These are phyloP conservation scores for Plecotus auritus DNA, from an alignment of 2,113 vertebrate genomes.

Conservation along the genomic window DNA sequence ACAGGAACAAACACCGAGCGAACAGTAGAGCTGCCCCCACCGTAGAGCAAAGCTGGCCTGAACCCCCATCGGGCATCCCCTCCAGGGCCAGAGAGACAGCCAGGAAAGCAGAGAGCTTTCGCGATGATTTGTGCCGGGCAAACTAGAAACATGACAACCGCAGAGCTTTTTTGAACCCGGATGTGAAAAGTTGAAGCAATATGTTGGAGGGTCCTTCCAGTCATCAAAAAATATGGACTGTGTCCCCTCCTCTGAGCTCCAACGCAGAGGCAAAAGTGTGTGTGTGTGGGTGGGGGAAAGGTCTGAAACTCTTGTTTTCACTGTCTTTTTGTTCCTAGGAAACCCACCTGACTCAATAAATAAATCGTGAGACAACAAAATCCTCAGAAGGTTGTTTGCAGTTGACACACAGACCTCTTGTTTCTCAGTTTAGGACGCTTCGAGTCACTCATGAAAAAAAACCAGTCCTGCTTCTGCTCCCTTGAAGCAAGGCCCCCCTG, in stretches of 20 bases:
- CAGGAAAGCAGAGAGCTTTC: background rate
- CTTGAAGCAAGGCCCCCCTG: background rate
- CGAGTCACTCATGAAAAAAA: background rate
- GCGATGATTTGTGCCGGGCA: background rate
- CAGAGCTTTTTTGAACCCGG: background rate
- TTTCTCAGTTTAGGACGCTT: background rate
- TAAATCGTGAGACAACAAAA: background rate
- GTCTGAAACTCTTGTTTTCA: background rate
- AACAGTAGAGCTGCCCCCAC: background rate
- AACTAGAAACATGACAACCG: background rate
- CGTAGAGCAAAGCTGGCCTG: background rate
- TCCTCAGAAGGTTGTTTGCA: background rate
- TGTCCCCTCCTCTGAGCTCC: background rate
- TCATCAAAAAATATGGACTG: background rate
- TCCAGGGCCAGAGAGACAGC: background rate
- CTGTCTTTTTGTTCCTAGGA: background rate
- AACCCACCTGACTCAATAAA: background rate
- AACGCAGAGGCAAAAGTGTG: background rate
- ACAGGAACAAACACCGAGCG: conserved; percentile 47
- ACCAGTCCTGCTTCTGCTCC: background rate
- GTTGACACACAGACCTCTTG: background rate
- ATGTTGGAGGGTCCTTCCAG: background rate
- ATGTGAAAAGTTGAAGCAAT: background rate
- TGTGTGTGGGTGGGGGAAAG: background rate
- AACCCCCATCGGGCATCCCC: background rate